Percentiles rank a stretch among this genome's conserved stretches.
phyloP scores from a whole-genome alignment of 1,140 invertebrate species.

The Zaprionus vittiger region DNA sequence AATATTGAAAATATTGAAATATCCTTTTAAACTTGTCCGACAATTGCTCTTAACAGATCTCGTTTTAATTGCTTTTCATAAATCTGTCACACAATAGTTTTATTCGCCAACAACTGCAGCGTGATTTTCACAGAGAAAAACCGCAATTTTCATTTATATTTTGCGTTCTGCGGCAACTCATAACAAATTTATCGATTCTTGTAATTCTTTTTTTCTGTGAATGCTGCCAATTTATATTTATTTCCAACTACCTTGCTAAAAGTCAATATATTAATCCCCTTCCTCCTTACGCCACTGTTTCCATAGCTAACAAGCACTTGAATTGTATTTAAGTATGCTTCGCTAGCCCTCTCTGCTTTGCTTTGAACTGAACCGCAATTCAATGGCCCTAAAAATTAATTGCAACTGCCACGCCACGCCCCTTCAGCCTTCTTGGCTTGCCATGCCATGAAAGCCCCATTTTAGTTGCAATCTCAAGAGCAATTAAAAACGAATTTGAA shows the following conservation, averaged over 20 bases:
- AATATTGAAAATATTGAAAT: not conserved
- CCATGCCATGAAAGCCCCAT: not conserved
- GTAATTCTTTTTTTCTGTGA: not conserved
- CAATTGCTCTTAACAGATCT: not conserved
- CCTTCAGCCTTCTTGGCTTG: not conserved
- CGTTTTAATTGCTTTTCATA: not conserved
- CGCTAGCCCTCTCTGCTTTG: not conserved
- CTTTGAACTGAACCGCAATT: not conserved
- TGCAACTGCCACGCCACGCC: not conserved
- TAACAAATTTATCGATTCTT: not conserved
- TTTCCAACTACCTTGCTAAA: not conserved
- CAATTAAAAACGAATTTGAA: not conserved
- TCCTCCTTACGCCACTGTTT: not conserved
- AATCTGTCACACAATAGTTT: not conserved
- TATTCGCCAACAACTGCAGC: not conserved
- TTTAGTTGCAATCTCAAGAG: not conserved
- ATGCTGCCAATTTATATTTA: not conserved
- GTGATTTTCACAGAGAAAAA: not conserved
- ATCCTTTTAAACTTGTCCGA: not conserved
- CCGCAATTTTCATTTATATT: slow-evolving; percentile 9
- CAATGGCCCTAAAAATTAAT: not conserved
- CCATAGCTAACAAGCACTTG: not conserved
- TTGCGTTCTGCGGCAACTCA: not conserved
- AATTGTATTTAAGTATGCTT: slow-evolving; percentile 5
- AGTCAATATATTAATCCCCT: not conserved